phyloP scores from a whole-genome alignment of 2,113 vertebrate genomes.

The Tyrannus savana region DNA sequence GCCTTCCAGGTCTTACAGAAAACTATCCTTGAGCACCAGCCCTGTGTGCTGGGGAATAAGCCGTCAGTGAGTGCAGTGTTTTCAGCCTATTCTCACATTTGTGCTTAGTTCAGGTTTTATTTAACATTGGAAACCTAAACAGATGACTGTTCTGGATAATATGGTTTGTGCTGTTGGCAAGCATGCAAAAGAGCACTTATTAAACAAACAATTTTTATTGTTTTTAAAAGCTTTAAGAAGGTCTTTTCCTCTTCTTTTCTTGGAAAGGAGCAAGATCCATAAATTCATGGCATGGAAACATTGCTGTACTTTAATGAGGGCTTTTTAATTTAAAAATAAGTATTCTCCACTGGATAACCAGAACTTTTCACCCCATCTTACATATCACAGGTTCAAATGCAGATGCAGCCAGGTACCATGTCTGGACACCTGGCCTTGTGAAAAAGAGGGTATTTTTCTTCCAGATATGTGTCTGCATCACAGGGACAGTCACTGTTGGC shows the following conservation, averaged over 20 bases:
- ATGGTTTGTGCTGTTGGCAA: slow-evolving; percentile 42
- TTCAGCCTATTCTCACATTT: slow-evolving; percentile 43
- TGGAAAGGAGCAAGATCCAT: slow-evolving; percentile 15
- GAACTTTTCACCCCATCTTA: neutral
- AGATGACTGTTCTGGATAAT: slow-evolving; percentile 44
- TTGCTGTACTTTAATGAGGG: neutral
- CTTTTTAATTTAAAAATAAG: slow-evolving; percentile 26
- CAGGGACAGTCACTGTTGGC: neutral
- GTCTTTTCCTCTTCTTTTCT: neutral
- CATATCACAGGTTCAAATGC: neutral
- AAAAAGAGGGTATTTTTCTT: neutral
- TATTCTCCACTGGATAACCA: neutral
- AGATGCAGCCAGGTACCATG: neutral
- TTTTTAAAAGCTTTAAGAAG: slow-evolving; percentile 48
- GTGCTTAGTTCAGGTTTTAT: slow-evolving; percentile 40
- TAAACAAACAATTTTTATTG: slow-evolving; percentile 68
- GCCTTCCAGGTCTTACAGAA: neutral
- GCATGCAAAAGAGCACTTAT: slow-evolving; percentile 53
- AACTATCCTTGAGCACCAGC: neutral
- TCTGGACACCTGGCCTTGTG: neutral
- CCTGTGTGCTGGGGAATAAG: neutral
- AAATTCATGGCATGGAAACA: slow-evolving; percentile 9
- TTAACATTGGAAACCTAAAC: slow-evolving; percentile 37
- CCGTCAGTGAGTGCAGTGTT: neutral
- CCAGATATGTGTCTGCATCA: neutral